phyloP scores from a whole-genome alignment of 2,113 vertebrate species.

The Arizona elegans region DNA sequence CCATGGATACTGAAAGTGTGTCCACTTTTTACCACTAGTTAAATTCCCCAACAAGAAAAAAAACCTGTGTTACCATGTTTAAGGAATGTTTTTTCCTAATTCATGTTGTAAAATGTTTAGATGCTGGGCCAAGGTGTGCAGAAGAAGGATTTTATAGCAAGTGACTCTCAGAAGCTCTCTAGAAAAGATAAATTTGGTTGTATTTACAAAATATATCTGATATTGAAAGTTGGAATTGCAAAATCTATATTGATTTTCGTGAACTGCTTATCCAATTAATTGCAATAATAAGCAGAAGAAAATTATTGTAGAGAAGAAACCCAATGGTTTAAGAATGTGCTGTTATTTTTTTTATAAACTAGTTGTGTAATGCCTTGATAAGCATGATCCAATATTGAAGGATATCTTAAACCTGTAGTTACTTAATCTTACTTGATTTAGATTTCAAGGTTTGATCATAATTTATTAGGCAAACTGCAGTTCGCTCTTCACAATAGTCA shows the following conservation, averaged over 20 bases:
- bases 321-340: background rate
- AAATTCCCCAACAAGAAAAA: background rate
- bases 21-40: background rate
- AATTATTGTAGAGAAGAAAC: background rate
- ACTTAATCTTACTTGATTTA: background rate
- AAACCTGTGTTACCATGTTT: background rate
- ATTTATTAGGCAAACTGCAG: background rate
- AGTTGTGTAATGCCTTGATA: background rate
- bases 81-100: background rate
- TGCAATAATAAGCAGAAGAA: no score
- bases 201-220: background rate
- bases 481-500: background rate
- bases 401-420: background rate
- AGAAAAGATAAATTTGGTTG: background rate
- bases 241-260: background rate
- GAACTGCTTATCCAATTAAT: background rate
- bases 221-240: background rate
- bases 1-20: background rate
- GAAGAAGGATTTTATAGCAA: background rate
- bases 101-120: background rate
- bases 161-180: background rate
- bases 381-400: background rate
- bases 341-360: background rate
- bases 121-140: background rate
- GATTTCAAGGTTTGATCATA: background rate